Conservation (phyloP, 2,888 invertebrate species). For the Acheta domesticus region DNA sequence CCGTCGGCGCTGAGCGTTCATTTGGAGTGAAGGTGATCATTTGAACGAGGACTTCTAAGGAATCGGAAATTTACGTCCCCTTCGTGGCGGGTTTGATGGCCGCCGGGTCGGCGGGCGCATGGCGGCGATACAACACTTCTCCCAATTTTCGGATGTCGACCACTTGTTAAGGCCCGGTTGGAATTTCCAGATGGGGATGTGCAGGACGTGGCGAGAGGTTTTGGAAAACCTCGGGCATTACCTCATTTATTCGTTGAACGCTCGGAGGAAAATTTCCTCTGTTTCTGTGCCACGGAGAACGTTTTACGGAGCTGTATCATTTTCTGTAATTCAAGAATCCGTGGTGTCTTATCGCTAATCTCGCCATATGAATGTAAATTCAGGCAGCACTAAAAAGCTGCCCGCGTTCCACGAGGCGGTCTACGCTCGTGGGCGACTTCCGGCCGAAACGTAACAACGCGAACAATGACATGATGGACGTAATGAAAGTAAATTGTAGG, state of each 20-base stretch:
- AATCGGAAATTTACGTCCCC: background rate
- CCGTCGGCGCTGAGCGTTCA: too few species aligned
- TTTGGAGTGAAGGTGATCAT: background rate
- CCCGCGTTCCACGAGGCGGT: background rate
- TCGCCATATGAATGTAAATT: background rate
- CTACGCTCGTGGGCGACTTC: background rate
- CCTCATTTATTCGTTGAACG: conserved; percentile 2
- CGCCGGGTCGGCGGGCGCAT: background rate
- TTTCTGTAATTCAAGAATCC: conserved; percentile 1
- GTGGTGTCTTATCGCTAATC: background rate
- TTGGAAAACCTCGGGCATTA: background rate
- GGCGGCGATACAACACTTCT: background rate
- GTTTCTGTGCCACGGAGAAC: too few species aligned
- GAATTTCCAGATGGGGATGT: too few species aligned
- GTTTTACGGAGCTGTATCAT: background rate
- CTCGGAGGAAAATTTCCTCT: background rate
- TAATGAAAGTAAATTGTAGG: background rate
- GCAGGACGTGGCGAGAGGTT: background rate
- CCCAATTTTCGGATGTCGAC: background rate
- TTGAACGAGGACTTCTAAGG: background rate
- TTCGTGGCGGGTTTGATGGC: background rate
- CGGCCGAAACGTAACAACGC: background rate
- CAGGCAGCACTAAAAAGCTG: background rate
- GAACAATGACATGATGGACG: background rate
- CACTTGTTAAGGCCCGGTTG: background rate